Evolutionary conservation across 2,888 invertebrate species (phyloP).

Genomic region (Acleris sparsana): DNA sequence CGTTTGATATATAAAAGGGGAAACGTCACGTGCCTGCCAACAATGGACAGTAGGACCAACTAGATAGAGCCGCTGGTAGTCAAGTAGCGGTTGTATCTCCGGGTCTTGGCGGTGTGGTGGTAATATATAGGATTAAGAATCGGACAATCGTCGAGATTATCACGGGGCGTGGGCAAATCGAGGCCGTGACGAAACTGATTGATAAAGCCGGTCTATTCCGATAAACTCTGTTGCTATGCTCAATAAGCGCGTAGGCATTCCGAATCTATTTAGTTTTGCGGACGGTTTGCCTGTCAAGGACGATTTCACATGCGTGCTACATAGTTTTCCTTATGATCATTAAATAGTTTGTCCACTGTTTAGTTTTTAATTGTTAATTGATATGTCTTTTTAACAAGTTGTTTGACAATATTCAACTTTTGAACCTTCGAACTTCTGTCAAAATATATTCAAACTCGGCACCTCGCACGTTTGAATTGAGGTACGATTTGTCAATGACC

Average conservation of each 20-base stretch:
- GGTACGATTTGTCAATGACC: conserved; percentile 27
- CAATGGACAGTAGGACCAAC: conserved; percentile 39
- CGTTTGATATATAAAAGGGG: conserved; percentile 13
- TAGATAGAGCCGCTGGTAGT: background rate
- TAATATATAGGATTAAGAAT: conserved; percentile 65
- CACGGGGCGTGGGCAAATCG: conserved; percentile 72
- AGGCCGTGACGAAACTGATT: conserved; percentile 79
- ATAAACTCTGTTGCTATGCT: conserved; percentile 64
- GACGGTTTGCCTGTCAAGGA: conserved; percentile 17
- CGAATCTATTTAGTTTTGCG: conserved; percentile 20
- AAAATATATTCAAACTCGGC: background rate
- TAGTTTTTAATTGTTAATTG: background rate
- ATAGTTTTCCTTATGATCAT: conserved; percentile 15
- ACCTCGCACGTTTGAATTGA: background rate
- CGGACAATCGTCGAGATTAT: conserved; percentile 75
- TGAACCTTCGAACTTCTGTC: too few relatives aligned
- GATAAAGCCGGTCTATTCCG: conserved; percentile 70
- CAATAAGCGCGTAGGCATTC: background rate
- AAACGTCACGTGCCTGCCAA: conserved; percentile 26
- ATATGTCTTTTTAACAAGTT: too few relatives aligned
- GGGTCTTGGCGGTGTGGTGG: conserved; percentile 53
- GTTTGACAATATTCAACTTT: too few relatives aligned
- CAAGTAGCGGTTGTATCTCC: background rate
- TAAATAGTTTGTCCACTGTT: background rate
- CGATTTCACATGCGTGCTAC: background rate